Base-by-base conservation (phyloP, 2,113 vertebrate species). In the Lasiurus borealis region DNA sequence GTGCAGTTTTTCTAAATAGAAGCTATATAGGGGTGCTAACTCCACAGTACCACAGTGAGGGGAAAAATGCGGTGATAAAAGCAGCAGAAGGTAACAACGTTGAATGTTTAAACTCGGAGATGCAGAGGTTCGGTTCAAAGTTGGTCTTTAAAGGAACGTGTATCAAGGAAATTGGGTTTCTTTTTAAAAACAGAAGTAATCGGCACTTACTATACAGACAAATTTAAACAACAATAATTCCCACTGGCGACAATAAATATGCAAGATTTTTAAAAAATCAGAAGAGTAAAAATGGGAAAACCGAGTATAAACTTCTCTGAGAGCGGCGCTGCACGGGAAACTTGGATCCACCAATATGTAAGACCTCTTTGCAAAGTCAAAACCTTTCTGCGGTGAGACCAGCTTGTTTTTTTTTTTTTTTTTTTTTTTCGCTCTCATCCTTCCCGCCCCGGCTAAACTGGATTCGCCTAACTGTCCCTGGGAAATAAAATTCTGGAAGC, bases 221-320 rank as follows among this genome's bases (percentile, higher is more conserved):
- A n/a, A 85, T 92, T 84, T 72, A 54, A 95, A 92, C 92, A 54
- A 94, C 68, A 40, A 83, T n/a, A 16, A 91, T 90, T 59, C 77
- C 50, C 48, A 64, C 3, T 69, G 82, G 40, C 48, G 7, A 88
- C 21, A 80, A 64, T 84, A 93, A 93, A 81, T 44, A 85, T 16
- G 40, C 69, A 90, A 40, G 62, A 21, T 2, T 93, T 72, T 93
- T 72, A 85, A 89, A 87, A 97, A 97, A 96, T 93, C 96, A 98
- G 90, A 98, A 97, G 97, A 98, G 93, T 97, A 97, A 97, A 97
- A 97, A 96, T 73, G 66, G 64, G 68, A 97, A 97, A 97, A 97
- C 97, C 97, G 97, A 98, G 94, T 93, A 97, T 96, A 97, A 98
- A 97, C 97, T 98, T 97, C 98, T 98, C 97, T 96, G 96, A 94